A percentile compares a stretch with the other conserved stretches of the same genome.
phyloP scores from a whole-genome alignment of 1,140 invertebrate genomes.

The Drosophila sp. region DNA sequence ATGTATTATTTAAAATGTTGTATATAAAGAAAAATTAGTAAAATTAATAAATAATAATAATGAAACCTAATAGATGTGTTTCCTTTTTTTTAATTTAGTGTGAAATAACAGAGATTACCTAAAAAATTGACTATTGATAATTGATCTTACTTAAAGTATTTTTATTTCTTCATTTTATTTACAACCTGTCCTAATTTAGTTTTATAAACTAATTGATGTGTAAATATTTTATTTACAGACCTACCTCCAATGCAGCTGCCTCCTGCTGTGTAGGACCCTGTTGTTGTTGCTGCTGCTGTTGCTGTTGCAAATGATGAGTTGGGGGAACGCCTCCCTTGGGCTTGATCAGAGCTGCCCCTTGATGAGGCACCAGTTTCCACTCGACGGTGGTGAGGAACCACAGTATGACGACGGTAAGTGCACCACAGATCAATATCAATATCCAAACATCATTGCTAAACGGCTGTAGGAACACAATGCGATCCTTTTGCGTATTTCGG shows the following conservation, averaged over 20 bases:
- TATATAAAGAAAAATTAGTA: too few relatives aligned
- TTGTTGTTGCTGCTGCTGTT: constrained; percentile 24
- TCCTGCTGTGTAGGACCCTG: not conserved
- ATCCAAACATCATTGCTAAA: constrained; percentile 86
- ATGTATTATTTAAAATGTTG: too few relatives aligned
- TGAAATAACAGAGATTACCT: too few relatives aligned
- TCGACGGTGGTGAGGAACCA: constrained; percentile 78
- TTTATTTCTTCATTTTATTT: too few relatives aligned
- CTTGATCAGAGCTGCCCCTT: constrained; percentile 67
- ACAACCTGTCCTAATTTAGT: too few relatives aligned
- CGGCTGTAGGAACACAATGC: constrained; percentile 87
- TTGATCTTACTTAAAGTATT: too few relatives aligned
- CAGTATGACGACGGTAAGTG: constrained; percentile 70
- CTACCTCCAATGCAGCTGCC: not conserved
- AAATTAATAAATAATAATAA: too few relatives aligned
- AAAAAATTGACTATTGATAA: too few relatives aligned
- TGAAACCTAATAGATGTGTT: too few relatives aligned
- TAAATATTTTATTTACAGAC: too few relatives aligned
- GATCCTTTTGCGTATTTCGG: constrained; percentile 86
- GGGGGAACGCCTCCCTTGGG: constrained; percentile 64
- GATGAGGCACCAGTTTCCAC: constrained; percentile 65
- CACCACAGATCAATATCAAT: constrained; percentile 79
- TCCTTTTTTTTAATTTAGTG: too few relatives aligned
- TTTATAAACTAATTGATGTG: too few relatives aligned
- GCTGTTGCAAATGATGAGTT: constrained; percentile 30